Conservation (phyloP, 2,888 invertebrate species). For the Pedicia rivosa region DNA sequence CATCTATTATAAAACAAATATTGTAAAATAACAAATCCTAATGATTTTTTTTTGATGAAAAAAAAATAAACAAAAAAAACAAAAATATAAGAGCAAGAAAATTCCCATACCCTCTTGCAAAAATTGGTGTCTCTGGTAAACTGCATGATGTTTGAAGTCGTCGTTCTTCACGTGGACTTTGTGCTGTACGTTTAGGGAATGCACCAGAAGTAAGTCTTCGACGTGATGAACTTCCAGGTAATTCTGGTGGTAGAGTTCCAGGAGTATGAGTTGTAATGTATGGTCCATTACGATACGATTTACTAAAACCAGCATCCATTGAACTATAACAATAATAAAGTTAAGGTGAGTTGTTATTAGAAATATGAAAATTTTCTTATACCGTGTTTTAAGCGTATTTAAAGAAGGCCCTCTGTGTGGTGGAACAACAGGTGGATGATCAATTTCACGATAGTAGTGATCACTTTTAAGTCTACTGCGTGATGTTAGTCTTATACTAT, state of each 20-base stretch:
- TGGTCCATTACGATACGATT: slow-evolving; percentile 31
- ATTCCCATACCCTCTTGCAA: slow-evolving; percentile 46
- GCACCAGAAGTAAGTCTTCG: slow-evolving; percentile 30
- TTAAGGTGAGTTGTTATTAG: not conserved
- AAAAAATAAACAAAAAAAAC: not conserved
- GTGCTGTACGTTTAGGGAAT: slow-evolving; percentile 32
- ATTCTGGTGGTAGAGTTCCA: slow-evolving; percentile 55
- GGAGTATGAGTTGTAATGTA: slow-evolving; percentile 34
- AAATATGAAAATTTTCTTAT: not conserved
- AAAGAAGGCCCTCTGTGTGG: slow-evolving; percentile 49
- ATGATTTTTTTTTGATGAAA: not conserved
- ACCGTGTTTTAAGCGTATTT: slow-evolving; percentile 60
- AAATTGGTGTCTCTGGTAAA: slow-evolving; percentile 77
- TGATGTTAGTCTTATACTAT: slow-evolving; percentile 11
- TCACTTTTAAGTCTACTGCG: slow-evolving; percentile 14
- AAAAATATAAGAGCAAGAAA: slow-evolving; percentile 8
- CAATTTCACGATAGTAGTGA: slow-evolving; percentile 9
- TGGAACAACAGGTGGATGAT: slow-evolving; percentile 50
- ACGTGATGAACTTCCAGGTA: slow-evolving; percentile 35
- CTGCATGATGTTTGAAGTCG: slow-evolving; percentile 70
- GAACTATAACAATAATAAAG: slow-evolving; percentile 28
- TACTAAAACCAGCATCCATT: slow-evolving; percentile 66
- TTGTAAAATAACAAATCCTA: not conserved
- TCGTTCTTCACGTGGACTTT: slow-evolving; percentile 41
- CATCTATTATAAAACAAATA: slow-evolving; percentile 28